Percentiles rank a stretch among this genome's conserved stretches.
phyloP scores from a whole-genome alignment of 2,888 invertebrate species.

The Acronicta alni region DNA sequence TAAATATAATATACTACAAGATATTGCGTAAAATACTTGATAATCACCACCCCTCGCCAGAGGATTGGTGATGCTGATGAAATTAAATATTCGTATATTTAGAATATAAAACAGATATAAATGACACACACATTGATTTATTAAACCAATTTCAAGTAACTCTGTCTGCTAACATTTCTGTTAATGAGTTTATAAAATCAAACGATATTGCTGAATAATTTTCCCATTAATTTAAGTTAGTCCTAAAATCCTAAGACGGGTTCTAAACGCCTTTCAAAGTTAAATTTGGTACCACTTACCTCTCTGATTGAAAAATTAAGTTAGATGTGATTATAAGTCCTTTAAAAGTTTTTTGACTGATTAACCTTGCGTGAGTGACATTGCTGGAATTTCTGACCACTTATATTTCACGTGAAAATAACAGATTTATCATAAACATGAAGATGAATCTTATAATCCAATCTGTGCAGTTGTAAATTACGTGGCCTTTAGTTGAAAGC shows the following conservation, averaged over 20 bases:
- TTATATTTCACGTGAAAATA: slow-evolving; percentile 23
- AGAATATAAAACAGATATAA: slow-evolving; percentile 4
- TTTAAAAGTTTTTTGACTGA: slow-evolving; percentile 22
- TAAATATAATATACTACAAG: background rate
- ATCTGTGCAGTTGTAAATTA: slow-evolving; percentile 12
- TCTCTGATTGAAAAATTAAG: slow-evolving; percentile 22
- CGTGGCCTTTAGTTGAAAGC: slow-evolving; percentile 34
- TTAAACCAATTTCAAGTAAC: slow-evolving; percentile 13
- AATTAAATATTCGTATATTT: too few relatives aligned
- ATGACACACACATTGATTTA: slow-evolving; percentile 18
- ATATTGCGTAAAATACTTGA: background rate
- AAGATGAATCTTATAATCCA: slow-evolving; percentile 21
- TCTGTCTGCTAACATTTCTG: slow-evolving; percentile 13
- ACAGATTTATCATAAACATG: slow-evolving; percentile 21
- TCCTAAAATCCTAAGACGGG: slow-evolving; percentile 13
- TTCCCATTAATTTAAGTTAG: slow-evolving; percentile 31
- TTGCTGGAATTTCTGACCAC: slow-evolving; percentile 23
- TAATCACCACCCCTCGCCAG: too few relatives aligned
- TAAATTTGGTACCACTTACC: slow-evolving; percentile 9
- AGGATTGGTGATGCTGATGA: too few relatives aligned
- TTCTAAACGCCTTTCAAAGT: slow-evolving; percentile 14
- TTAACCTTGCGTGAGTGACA: slow-evolving; percentile 26
- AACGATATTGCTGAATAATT: slow-evolving; percentile 15
- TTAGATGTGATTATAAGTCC: slow-evolving; percentile 10
- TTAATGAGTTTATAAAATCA: slow-evolving; percentile 19